Base-by-base conservation (phyloP, 2,113 vertebrate genomes). In the Sinosuthora webbiana region DNA sequence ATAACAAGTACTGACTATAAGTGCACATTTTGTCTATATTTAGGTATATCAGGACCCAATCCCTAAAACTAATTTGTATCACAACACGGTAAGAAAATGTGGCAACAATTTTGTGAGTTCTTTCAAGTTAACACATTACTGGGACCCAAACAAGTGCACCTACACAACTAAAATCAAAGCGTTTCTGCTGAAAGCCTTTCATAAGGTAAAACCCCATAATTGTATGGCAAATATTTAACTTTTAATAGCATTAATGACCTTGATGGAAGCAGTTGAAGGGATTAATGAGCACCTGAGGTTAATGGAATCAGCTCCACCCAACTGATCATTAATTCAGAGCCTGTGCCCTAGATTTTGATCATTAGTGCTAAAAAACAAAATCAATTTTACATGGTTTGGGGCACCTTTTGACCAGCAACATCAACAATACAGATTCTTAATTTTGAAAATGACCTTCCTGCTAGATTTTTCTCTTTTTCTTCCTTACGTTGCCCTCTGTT, bases 241-340 rank as follows among this genome's bases (percentile, higher is more conserved):
- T 90, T 87, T 92, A 95, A 89, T 82, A 71, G 69, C 53, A 79
- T 57, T 96, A 84, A 90, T 87, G 93, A 94, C 95, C 94, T 95
- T 89, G 88, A 71, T 82, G 65, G 28, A 84, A 89, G 88, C 64
- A 90, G 47, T 94, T 18, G 10, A 71, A 71, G 52, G 83, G 74
- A 93, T 89, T 96, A 96, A 96, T 94, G 87, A 87, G 92, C 83
- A 96, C 92, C 90, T 90, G 90, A 93, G 90, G 93, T 96, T 95
- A 96, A 95, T 73, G 55, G 65, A 73, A 89, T 84, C n/a, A 35
- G 62, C 73, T 94, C 94, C 90, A 49, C 92, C 94, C 92, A 81
- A 71, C 1, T 45, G 60, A 81, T 96, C 92, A 93, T 96, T 96
- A 96, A 93, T 93, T 92, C 53, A 49, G 75, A 79, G 88, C 73